A percentile compares a stretch with the other conserved stretches of the same genome.
Evolutionary conservation across 2,113 vertebrate species (phyloP).

Genomic region (Tympanuchus pallidicinctus): DNA sequence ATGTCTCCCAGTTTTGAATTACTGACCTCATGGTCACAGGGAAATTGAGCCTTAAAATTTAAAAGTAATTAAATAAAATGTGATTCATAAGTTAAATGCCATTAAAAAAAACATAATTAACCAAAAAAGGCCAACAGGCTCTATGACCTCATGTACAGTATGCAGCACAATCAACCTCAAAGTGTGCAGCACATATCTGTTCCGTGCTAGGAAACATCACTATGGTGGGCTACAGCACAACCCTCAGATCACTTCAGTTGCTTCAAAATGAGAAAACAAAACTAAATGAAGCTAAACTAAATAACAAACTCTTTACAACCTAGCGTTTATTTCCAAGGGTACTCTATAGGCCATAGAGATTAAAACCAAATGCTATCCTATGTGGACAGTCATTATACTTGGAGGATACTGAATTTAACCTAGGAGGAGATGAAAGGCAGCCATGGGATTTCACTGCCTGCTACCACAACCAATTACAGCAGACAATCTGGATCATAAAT

Average conservation of each 20-base stretch:
- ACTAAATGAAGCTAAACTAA: not conserved
- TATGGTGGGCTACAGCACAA: not conserved
- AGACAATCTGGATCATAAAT: slow-evolving; percentile 1
- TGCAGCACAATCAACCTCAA: not conserved
- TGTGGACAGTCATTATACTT: not conserved
- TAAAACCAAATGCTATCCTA: not conserved
- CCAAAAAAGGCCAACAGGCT: not conserved
- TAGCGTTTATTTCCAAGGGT: not conserved
- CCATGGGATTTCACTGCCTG: not conserved
- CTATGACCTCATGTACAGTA: not conserved
- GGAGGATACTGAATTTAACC: not conserved
- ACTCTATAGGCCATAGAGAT: not conserved
- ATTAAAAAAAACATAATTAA: not conserved
- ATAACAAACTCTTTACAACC: not conserved
- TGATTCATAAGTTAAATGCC: rapidly evolving
- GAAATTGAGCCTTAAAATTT: not conserved
- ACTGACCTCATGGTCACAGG: not conserved
- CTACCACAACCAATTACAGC: not conserved
- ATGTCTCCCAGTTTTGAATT: not conserved
- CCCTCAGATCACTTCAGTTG: not conserved
- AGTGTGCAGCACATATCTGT: not conserved
- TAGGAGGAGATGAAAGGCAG: not conserved
- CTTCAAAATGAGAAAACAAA: not conserved
- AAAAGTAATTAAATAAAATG: rapidly evolving
- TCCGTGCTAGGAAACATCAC: not conserved